phyloP scores from a whole-genome alignment of 2,797 vertebrate species.

The Phalanger gymnotis region DNA sequence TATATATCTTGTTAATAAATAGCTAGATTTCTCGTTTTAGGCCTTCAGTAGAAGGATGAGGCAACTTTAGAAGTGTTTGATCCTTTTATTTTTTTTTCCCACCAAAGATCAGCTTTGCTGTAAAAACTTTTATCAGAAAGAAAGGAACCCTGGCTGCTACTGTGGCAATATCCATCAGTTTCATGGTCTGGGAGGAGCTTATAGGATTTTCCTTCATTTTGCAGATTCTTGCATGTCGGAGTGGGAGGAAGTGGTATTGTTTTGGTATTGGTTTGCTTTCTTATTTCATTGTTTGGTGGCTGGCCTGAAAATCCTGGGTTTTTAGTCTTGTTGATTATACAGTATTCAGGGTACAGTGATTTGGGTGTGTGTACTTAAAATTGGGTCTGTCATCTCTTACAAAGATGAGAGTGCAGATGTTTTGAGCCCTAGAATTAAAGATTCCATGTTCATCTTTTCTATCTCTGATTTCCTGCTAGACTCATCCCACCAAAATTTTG shows the following conservation, averaged over 20 bases:
- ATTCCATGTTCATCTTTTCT: not conserved
- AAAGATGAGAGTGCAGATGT: not conserved
- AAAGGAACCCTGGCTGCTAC: not conserved
- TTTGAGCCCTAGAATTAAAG: not conserved
- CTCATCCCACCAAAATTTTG: not conserved
- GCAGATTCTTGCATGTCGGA: not conserved
- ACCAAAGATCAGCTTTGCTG: not conserved
- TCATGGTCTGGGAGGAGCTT: not conserved
- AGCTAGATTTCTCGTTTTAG: not conserved
- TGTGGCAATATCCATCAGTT: not conserved
- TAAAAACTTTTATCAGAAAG: not conserved
- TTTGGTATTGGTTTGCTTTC: slow-evolving; percentile 27
- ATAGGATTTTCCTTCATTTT: not conserved
- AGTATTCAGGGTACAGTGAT: slow-evolving; percentile 39
- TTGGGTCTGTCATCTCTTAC: not conserved
- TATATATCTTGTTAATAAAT: not conserved
- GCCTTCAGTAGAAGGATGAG: not conserved
- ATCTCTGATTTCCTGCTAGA: not conserved
- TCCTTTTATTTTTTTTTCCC: not conserved
- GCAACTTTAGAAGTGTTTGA: not conserved
- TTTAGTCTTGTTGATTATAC: slow-evolving; percentile 37
- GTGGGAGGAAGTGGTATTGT: slow-evolving; percentile 1
- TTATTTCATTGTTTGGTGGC: slow-evolving; percentile 6
- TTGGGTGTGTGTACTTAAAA: slow-evolving; percentile 3
- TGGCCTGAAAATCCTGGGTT: slow-evolving; percentile 8